Evolutionary conservation across 2,888 invertebrate species (phyloP), one percentile per base, ranked within the genome.

Genomic region (Rhogogaster chlorosoma): DNA sequence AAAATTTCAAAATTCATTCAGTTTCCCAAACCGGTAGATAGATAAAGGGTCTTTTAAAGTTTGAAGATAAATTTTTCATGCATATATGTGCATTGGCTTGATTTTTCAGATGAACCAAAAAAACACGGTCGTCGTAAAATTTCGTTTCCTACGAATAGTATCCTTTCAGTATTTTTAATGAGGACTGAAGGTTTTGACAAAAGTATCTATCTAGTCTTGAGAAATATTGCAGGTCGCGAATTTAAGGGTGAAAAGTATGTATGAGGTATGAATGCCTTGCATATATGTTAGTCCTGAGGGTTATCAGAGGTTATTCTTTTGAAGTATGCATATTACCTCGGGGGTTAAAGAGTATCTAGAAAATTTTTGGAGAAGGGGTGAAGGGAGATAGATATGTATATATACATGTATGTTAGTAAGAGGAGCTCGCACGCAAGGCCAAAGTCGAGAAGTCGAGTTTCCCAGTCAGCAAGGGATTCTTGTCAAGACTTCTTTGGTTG

Each of bases 381-480:
- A 26, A 36, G 67, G 67, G 45, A 45, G 83, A 83, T 83, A 70
- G 42, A 83, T 70, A 36, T 80, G 45, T 83, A 67, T 70, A 83
- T 83, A 70, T 67, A 70, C 42, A 70, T 67, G 70, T 83, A 83
- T 49, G 83, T 83, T 29, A 45, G 67, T 80, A 77, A 53, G 36
- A 38, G 22, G 53, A 18, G 61, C 80, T 80, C 80, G 80, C 36
- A 61, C 80, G 61, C 36, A 61, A 38, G 61, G 38, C 57, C 80
- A 80, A 61, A 80, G 57, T 61, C 22, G 38, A 26, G 49, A 64
- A 22, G 83, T 83, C 67, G 83, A 67, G 67, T 70, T 85, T 89
- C 88, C 88, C 88, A 87, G 26, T 91, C 91, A 92, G 91, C 92
- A 92, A 91, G 89, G 90, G 89, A 88, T 83, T 82, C 86, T 85